Conservation (phyloP, 2,113 vertebrate species). For the Psophia crepitans region DNA sequence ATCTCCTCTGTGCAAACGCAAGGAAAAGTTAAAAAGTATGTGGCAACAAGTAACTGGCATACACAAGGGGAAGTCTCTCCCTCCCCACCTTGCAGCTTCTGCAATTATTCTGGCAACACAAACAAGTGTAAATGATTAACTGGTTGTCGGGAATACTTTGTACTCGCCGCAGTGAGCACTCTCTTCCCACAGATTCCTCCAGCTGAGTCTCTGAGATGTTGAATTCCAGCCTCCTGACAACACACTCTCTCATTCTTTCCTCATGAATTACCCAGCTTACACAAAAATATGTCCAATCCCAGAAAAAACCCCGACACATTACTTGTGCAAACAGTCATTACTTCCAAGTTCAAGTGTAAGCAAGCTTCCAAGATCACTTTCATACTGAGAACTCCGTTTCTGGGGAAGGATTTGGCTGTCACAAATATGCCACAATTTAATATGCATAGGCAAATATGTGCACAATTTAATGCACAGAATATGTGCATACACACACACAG, state of each 20-base stretch:
- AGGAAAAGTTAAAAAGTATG: neutral
- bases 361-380: neutral
- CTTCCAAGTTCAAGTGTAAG: neutral
- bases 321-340: neutral
- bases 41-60: neutral
- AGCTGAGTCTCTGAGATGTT: neutral
- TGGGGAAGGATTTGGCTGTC: neutral
- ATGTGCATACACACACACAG: neutral
- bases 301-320: neutral
- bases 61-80: neutral
- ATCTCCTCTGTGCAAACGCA: neutral
- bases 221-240: constrained; percentile 9
- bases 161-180: neutral
- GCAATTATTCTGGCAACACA: neutral
- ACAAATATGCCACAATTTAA: neutral
- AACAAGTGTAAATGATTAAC: constrained; percentile 1
- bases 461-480: neutral
- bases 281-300: neutral
- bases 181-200: neutral
- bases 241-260: neutral
- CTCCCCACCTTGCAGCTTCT: neutral
- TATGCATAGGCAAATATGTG: neutral
- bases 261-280: neutral
- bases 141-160: neutral
- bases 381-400: neutral